A percentile compares a stretch with the other conserved stretches of the same genome.
These are phyloP conservation scores for Trichomycterus rosablanca DNA, from an alignment of 2,113 vertebrate species.

Conservation along the genomic window DNA sequence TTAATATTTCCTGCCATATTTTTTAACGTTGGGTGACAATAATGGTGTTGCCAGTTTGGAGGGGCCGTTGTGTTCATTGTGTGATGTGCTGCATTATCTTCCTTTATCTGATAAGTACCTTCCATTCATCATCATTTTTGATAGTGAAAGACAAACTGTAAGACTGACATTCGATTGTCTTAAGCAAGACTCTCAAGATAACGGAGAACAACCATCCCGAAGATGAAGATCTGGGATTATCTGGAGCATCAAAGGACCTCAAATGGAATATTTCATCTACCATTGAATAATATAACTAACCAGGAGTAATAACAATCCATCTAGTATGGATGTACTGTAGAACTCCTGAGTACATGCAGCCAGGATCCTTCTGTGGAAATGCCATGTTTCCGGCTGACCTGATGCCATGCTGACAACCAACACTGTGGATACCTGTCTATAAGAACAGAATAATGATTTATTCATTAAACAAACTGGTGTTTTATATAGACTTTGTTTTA, in stretches of 20 bases:
- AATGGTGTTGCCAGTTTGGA: constrained; percentile 10
- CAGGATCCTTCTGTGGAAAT: no score
- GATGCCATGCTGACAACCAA: constrained; percentile 31
- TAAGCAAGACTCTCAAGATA: no score
- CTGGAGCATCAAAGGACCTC: no score
- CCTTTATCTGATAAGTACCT: constrained; percentile 51
- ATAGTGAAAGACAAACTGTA: background rate
- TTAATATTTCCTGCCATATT: constrained; percentile 43
- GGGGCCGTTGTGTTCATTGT: constrained; percentile 23
- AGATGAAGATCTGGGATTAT: no score
- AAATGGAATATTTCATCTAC: no score
- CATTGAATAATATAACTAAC: no score
- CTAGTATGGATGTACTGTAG: no score
- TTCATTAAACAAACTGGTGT: constrained; percentile 8
- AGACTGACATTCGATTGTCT: no score
- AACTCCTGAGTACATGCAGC: no score
- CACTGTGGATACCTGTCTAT: constrained; percentile 23
- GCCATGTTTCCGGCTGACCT: constrained; percentile 9
- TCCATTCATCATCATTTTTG: background rate
- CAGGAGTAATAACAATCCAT: no score
- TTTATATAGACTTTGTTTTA: no score
- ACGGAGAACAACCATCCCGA: no score
- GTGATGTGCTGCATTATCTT: constrained; percentile 62
- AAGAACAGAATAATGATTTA: constrained; percentile 16
- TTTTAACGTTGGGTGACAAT: constrained; percentile 16